Base-by-base conservation (phyloP, 2,888 invertebrate genomes). In the Drosophila borealis region DNA sequence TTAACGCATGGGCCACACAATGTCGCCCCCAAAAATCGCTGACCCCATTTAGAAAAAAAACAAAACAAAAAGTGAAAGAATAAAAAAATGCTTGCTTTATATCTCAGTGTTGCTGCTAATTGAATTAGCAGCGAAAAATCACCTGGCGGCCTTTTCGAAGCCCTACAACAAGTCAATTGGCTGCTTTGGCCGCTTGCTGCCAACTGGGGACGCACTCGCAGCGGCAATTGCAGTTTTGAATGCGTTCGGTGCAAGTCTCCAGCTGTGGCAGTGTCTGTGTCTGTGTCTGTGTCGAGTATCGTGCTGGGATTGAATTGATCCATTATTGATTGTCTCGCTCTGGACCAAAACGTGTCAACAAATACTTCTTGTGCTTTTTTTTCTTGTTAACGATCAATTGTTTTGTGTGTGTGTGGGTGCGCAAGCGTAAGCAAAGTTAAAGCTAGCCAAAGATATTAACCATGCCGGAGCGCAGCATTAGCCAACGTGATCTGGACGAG, bases 391-490 rank as follows among this genome's bases (percentile, higher is more conserved):
- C 19, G 42, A 57, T 62, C 51, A 39, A 69, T 70, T 62, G 70
- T 11, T 13, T 11, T 2, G 29, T 53, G 53, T 41, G 37, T 50
- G 25, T 14, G 46, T 25, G 19, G 13, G 45, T 37, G 39, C 41
- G 21, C 45, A 10, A 39, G 48, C 34, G 37, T 10, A 14, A n/a
- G 13, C 4, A 14, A n/a, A 34, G 42, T 25, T 8, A 39, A 13
- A 37, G 42, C 25, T 29, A 29, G 8, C 25, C 25, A 8, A 17
- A 21, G 10, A 36, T 10, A 33, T 13, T 11, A 49, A 69, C 17
- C 37, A 91, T 91, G 91, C 91, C 90, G 61, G 90, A 89, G 74
- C 81, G 82, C 0, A 82, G 84, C 57, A 77, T 80, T 17, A 80
- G 78, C 63, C 81, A 83, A 63, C 89, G 88, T 21, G 89, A 88